Conservation (phyloP, 2,797 vertebrate species). For the Sciurus carolinensis region DNA sequence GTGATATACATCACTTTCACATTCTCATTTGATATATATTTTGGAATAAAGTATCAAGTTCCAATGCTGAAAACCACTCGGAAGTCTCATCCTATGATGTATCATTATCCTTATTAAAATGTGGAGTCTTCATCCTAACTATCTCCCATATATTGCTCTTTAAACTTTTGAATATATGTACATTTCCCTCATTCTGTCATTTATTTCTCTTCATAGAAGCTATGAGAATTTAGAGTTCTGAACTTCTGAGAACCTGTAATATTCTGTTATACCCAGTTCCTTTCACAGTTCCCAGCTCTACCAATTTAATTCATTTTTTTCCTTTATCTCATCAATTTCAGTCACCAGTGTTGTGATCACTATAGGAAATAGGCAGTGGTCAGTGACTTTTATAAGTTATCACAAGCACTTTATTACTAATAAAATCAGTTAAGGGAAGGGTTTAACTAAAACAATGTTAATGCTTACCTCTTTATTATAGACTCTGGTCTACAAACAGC, state of each 20-base stretch:
- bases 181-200: not conserved
- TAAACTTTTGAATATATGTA: not conserved
- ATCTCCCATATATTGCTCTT: not conserved
- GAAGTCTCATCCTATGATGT: not conserved
- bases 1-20: not conserved
- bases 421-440: not conserved
- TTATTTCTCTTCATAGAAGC: not conserved
- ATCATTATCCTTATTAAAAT: not conserved
- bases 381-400: not conserved
- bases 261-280: not conserved
- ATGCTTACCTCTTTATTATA: not conserved
- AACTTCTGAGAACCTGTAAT: not conserved
- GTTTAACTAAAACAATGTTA: not conserved
- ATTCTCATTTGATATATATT: not conserved
- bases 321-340: not conserved
- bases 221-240: not conserved
- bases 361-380: not conserved
- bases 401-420: not conserved
- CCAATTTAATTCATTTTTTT: not conserved
- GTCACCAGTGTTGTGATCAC: not conserved
- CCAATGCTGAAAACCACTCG: not conserved
- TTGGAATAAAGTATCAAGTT: not conserved
- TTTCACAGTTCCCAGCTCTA: not conserved
- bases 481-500: not conserved
- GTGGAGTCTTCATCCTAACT: not conserved